Percentiles rank a stretch among this genome's conserved stretches.
Conservation (phyloP, 2,797 vertebrate species). For the Cossypha niveicapilla region DNA sequence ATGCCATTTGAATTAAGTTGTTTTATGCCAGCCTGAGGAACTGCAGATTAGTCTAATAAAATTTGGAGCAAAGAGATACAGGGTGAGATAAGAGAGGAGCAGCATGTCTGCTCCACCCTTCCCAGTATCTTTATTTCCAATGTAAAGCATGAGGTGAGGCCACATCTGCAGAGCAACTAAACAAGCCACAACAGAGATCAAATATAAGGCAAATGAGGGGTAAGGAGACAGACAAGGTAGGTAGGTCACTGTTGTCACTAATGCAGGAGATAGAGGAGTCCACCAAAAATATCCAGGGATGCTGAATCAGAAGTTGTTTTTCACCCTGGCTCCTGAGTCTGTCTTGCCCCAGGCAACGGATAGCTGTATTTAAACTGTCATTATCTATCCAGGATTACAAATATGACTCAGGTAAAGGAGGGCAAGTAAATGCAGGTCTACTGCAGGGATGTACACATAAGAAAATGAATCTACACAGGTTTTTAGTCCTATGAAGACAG, state of each 20-base stretch:
- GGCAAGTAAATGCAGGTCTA: conserved; percentile 21
- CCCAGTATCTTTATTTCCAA: neutral
- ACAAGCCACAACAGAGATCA: neutral
- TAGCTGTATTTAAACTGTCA: conserved; percentile 16
- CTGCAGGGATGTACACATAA: neutral
- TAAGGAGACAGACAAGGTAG: neutral
- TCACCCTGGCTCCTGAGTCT: neutral
- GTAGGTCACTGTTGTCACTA: neutral
- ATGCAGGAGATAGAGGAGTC: neutral
- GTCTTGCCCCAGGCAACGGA: neutral
- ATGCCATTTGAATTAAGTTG: neutral
- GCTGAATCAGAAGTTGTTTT: conserved; percentile 29
- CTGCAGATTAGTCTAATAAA: neutral
- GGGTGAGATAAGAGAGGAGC: neutral
- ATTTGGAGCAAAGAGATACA: neutral
- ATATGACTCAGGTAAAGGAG: conserved; percentile 15
- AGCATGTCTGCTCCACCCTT: neutral
- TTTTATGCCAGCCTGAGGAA: conserved; percentile 6
- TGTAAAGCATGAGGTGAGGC: neutral
- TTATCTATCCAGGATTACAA: conserved; percentile 18
- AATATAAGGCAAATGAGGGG: neutral
- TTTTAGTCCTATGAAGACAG: neutral
- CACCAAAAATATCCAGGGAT: neutral
- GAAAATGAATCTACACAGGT: neutral
- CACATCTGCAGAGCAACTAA: neutral